These are phyloP conservation scores for Chunga burmeisteri DNA, from an alignment of 2,113 vertebrate genomes.

Conservation along the genomic window DNA sequence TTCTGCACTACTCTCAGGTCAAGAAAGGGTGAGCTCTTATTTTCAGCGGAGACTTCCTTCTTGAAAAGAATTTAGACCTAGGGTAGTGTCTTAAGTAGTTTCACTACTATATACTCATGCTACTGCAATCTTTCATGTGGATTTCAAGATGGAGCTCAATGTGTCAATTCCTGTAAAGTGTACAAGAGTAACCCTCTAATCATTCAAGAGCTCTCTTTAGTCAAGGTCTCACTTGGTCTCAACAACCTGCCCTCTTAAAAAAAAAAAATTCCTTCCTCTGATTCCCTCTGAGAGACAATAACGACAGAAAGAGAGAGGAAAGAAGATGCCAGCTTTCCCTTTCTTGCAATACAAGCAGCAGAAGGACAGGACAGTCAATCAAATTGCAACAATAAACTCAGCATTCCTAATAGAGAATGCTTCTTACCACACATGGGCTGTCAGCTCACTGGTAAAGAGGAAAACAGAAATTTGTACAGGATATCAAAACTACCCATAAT, in stretches of 20 bases:
- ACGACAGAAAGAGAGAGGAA: not conserved
- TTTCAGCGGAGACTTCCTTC: not conserved
- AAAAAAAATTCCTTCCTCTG: not conserved
- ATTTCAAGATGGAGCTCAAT: not conserved
- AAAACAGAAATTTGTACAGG: not conserved
- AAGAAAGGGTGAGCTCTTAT: not conserved
- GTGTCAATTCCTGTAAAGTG: not conserved
- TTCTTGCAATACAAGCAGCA: not conserved
- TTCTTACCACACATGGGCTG: not conserved
- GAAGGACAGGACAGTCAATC: not conserved
- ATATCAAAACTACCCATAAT: not conserved
- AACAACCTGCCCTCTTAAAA: not conserved
- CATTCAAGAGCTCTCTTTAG: not conserved
- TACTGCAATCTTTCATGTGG: not conserved
- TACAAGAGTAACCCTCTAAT: not conserved
- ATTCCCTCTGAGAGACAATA: not conserved
- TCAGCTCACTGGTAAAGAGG: not conserved
- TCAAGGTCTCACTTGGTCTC: not conserved
- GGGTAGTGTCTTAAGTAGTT: not conserved
- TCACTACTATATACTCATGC: not conserved
- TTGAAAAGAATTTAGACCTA: not conserved
- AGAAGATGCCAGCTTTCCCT: not conserved
- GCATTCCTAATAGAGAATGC: not conserved
- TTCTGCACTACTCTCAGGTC: not conserved
- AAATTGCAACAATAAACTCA: not conserved